phyloP scores from a whole-genome alignment of 2,888 invertebrate species.

The Vanessa cardui region DNA sequence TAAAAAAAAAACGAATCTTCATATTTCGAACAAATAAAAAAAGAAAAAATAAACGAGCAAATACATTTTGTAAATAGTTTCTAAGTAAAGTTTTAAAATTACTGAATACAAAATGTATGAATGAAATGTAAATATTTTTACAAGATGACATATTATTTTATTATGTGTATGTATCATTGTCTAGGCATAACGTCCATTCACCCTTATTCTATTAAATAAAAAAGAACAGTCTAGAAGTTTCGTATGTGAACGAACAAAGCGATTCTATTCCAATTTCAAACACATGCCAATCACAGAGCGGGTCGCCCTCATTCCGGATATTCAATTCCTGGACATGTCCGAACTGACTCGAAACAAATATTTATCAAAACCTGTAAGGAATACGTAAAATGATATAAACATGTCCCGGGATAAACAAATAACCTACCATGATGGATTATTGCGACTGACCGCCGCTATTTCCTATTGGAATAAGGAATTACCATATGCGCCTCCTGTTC shows the following conservation, averaged over 20 bases:
- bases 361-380: slow-evolving; percentile 82
- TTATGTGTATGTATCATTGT: neutral
- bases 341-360: slow-evolving; percentile 77
- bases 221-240: slow-evolving; percentile 12
- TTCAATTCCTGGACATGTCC: slow-evolving; percentile 80
- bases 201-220: neutral
- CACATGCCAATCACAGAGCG: slow-evolving; percentile 72
- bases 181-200: neutral
- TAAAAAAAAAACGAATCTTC: neutral
- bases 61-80: too few relatives aligned
- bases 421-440: slow-evolving; percentile 79
- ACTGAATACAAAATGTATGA: too few relatives aligned
- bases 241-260: slow-evolving; percentile 28
- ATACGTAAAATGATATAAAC: slow-evolving; percentile 81
- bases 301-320: slow-evolving; percentile 68
- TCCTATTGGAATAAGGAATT: slow-evolving; percentile 83
- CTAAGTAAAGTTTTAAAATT: too few relatives aligned
- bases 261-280: slow-evolving; percentile 45
- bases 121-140: too few relatives aligned
- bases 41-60: too few relatives aligned
- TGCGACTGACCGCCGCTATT: slow-evolving; percentile 81
- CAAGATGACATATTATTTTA: neutral
- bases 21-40: neutral
- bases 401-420: slow-evolving; percentile 72
- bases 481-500: slow-evolving; percentile 79